Base-by-base conservation (phyloP, 2,797 vertebrate genomes). In the Fistularia commersonii region DNA sequence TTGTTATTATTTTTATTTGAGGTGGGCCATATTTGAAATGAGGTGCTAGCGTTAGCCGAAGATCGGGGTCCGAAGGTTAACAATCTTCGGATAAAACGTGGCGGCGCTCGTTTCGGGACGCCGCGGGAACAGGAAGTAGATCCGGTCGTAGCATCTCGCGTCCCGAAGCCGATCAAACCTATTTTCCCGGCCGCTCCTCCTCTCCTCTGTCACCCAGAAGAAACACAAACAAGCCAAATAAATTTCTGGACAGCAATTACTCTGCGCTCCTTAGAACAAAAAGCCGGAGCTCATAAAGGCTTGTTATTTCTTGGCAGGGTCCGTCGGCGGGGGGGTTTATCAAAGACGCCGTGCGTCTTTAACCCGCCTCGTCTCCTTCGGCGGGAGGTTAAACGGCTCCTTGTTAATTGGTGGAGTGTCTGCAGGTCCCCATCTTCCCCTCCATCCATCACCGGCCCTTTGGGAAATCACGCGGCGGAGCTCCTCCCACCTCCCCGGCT, bases 351-450 rank as follows among this genome's bases (percentile, higher is more conserved):
- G 15, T 14, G 3, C 15, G 11, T 47, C 46, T 79, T 77, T 55
- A 74, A 77, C 60, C 53, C 46, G 23, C 51, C 57, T 42, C 48
- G 53, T 80, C 60, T 51, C 15, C 36, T 60, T 58, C 31, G 32
- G 46, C 35, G 23, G 44, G 51, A 68, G 79, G 80, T 77, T 74
- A 80, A 84, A 79, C 40, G 50, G 60, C 57, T 65, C 5, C 46
- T 53, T 57, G 51, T 62, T 82, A 82, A 81, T 80, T 76, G 70
- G 57, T 48, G 54, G 58, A 61, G 45, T 72, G 48, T 68, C 55
- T 51, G 36, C 6, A 6, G 8, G 11, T 33, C 23, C 14, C 43
- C 50, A 23, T 53, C 51, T 55, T 60, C 45, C 37, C 57, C 66
- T 72, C 68, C 69, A 64, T 74, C 61, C 56, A 58, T 57, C 59